Conservation (phyloP, 2,797 vertebrate genomes). For the Nyctalus aviator region DNA sequence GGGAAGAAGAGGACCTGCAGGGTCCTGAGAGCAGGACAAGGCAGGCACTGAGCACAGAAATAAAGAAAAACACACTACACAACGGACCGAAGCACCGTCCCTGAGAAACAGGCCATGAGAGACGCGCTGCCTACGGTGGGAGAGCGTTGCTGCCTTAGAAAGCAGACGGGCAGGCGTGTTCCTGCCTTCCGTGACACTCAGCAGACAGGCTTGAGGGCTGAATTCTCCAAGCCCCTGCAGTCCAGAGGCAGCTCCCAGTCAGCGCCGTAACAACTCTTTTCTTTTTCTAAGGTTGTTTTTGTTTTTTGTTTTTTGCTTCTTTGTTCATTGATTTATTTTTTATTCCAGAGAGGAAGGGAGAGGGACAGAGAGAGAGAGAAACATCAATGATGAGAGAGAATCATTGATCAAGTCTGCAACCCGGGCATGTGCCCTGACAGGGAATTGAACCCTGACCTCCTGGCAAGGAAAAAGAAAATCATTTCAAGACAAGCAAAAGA, state of each 20-base stretch:
- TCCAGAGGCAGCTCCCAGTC: neutral
- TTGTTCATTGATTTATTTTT: too few relatives aligned
- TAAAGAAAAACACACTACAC: neutral
- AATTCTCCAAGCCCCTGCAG: neutral
- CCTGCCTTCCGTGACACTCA: neutral
- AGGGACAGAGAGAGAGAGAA: too few relatives aligned
- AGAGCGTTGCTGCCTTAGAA: neutral
- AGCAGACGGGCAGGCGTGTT: neutral
- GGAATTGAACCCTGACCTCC: too few relatives aligned
- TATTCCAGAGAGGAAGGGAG: too few relatives aligned
- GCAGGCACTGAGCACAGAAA: neutral
- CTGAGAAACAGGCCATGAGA: neutral
- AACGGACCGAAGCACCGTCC: neutral
- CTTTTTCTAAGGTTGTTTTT: too few relatives aligned
- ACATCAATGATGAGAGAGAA: too few relatives aligned
- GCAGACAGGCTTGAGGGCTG: neutral
- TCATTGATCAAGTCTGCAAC: too few relatives aligned
- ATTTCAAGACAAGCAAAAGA: conserved; percentile 23
- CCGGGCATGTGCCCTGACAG: too few relatives aligned
- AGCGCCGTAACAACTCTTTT: neutral
- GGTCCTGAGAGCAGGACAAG: neutral
- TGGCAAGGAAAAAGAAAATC: too few relatives aligned
- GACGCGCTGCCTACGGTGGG: neutral
- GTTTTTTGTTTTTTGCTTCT: too few relatives aligned
- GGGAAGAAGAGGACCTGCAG: neutral